These are phyloP conservation scores for Dicyrtomina minuta DNA, from an alignment of 2,888 invertebrate genomes.

Conservation along the genomic window DNA sequence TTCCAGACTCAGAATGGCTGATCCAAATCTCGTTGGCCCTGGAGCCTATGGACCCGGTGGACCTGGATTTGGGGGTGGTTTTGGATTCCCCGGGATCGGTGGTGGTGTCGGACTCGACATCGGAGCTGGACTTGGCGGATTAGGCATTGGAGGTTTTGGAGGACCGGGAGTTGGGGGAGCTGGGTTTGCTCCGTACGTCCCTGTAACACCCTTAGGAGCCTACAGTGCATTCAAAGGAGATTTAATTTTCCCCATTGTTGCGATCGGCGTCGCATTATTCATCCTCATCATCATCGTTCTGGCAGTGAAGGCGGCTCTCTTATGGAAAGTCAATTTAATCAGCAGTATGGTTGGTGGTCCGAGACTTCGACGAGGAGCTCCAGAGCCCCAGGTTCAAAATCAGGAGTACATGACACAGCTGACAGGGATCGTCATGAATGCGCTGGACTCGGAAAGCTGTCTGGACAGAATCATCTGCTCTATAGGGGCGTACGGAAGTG, in stretches of 20 bases:
- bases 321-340: constrained; percentile 45
- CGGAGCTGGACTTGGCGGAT: constrained; percentile 14
- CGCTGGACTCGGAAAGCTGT: constrained; percentile 46
- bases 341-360: constrained; percentile 8
- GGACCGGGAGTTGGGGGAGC: constrained; percentile 34
- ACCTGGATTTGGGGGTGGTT: neutral
- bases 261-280: constrained; percentile 51
- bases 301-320: constrained; percentile 50
- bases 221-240: constrained; percentile 51
- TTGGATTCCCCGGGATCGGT: constrained; percentile 12
- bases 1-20: too few species aligned
- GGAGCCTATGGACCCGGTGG: constrained; percentile 6
- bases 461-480: constrained; percentile 45
- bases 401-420: constrained; percentile 40
- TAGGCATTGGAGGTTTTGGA: constrained; percentile 31
- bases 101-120: constrained; percentile 5
- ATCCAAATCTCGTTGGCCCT: neutral
- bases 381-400: constrained; percentile 23
- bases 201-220: constrained; percentile 50
- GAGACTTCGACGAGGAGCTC: neutral
- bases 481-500: constrained; percentile 40
- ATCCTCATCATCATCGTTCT: constrained; percentile 49
- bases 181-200: constrained; percentile 47
- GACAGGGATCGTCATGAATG: constrained; percentile 40
- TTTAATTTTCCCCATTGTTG: constrained; percentile 50